A percentile compares a stretch with the other conserved stretches of the same genome.
These are phyloP conservation scores for Mormyrops boulengeri DNA, from an alignment of 2,797 vertebrate genomes.

Conservation along the genomic window DNA sequence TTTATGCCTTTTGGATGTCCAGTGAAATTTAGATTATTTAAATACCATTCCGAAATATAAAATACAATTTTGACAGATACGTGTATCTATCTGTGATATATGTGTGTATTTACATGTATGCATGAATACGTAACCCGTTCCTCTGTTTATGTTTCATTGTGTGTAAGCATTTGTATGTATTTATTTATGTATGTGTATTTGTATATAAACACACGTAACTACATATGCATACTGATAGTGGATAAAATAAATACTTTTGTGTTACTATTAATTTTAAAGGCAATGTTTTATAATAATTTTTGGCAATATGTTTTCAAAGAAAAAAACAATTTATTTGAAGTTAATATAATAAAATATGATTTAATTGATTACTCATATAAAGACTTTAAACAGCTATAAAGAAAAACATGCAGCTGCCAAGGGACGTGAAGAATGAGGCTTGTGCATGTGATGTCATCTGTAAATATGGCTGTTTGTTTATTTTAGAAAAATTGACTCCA, in stretches of 20 bases:
- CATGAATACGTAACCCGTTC: background rate
- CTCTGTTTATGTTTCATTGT: background rate
- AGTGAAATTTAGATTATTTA: background rate
- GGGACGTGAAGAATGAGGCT: background rate
- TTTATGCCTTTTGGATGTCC: conserved; percentile 5
- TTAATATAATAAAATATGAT: background rate
- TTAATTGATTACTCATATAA: background rate
- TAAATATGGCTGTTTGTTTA: background rate
- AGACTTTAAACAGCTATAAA: background rate
- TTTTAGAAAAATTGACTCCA: background rate
- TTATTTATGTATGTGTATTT: background rate
- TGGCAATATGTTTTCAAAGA: background rate
- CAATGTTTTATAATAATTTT: background rate
- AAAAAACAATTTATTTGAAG: background rate
- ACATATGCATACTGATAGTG: background rate
- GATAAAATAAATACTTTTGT: background rate
- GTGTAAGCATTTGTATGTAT: background rate
- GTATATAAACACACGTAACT: background rate
- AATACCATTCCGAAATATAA: background rate
- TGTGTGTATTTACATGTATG: background rate
- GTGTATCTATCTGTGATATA: background rate
- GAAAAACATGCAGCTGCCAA: background rate
- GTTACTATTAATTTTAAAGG: background rate
- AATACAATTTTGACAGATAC: conserved; percentile 15
- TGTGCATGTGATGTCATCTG: background rate